These are phyloP conservation scores for Neuroscelio doddi DNA, from an alignment of 2,888 invertebrate species.

Conservation along the genomic window DNA sequence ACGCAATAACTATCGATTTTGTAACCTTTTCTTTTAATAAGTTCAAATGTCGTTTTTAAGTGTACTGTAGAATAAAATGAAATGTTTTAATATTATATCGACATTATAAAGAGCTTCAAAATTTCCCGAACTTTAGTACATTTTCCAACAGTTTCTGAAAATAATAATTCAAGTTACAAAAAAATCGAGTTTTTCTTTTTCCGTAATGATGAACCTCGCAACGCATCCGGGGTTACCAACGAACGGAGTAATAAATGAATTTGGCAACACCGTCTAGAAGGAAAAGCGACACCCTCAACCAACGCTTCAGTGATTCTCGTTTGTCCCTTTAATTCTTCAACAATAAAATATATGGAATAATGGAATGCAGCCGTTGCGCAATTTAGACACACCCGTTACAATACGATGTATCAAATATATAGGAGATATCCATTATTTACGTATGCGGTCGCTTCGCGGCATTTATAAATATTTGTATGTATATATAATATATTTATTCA, in stretches of 20 bases:
- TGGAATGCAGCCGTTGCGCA: conserved; percentile 63
- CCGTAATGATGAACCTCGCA: no score
- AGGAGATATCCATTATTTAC: conserved; percentile 56
- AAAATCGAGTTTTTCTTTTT: conserved; percentile 14
- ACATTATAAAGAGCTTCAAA: no score
- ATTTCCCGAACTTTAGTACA: no score
- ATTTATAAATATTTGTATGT: conserved; percentile 44
- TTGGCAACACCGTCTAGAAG: conserved; percentile 46
- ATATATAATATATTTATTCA: conserved; percentile 39
- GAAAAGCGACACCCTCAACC: conserved; percentile 21
- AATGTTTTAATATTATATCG: no score
- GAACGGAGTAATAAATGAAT: conserved; percentile 11
- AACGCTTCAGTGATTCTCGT: conserved; percentile 38
- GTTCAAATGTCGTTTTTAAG: no score
- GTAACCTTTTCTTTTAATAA: no score
- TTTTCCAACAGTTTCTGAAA: no score
- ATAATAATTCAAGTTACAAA: no score
- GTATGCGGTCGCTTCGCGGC: conserved; percentile 45
- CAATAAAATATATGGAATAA: conserved; percentile 69
- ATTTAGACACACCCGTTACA: conserved; percentile 65
- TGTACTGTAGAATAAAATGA: no score
- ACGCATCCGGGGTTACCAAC: conserved; percentile 5
- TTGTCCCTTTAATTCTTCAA: conserved; percentile 61
- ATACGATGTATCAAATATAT: conserved; percentile 67
- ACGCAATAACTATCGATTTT: no score